Base-by-base conservation (phyloP, 1,140 invertebrate genomes). In the Oncopodura yosiiana region DNA sequence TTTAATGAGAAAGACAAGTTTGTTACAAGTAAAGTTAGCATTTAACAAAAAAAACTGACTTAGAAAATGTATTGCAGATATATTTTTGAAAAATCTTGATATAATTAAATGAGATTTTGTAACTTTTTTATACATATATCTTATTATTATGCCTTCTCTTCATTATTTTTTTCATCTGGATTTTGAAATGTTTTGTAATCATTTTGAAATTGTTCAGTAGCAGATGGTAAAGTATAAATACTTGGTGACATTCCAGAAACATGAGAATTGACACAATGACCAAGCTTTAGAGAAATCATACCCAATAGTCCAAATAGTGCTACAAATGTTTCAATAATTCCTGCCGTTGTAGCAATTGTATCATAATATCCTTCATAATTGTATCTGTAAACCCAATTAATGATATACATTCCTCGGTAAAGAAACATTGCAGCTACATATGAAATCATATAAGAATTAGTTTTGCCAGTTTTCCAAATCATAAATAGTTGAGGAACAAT, bases 371-470 rank as follows among this genome's bases (percentile, higher is more conserved):
- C 79, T 70, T 98, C 94, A 37, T 79, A 81, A 68, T 93, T 89
- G 69, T 92, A 95, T 66, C 94, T 86, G 70, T 96, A 99, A 54
- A 83, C 70, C 96, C 96, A 99, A 73, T 99, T 99, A 24, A 98
- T 73, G 64, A 99, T 81, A 74, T 99, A 99, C 0, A 99, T 77
- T 24, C 61, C 93, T 70, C 96, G 79, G 72, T 99, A 99, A 1
- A 86, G 88, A 23, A 94, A 94, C 36, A 99, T 76, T 37, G 93
- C 94, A 74, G 99, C 98, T 38, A 99, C 73, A 70, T 99, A 99
- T 74, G 98, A 94, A 50, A 92, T 95, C 34, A 95, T 98, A 69
- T 99, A 98, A 65, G 91, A 96, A 70, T 99, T 95, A 8, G 95
- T 94, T 72, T 97, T 94, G 24, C 95, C 94, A 12, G 94, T 98